Evolutionary conservation across 2,797 vertebrate genomes (phyloP), one percentile per base, ranked within the genome.

Genomic region (Euphonia xanthogaster): DNA sequence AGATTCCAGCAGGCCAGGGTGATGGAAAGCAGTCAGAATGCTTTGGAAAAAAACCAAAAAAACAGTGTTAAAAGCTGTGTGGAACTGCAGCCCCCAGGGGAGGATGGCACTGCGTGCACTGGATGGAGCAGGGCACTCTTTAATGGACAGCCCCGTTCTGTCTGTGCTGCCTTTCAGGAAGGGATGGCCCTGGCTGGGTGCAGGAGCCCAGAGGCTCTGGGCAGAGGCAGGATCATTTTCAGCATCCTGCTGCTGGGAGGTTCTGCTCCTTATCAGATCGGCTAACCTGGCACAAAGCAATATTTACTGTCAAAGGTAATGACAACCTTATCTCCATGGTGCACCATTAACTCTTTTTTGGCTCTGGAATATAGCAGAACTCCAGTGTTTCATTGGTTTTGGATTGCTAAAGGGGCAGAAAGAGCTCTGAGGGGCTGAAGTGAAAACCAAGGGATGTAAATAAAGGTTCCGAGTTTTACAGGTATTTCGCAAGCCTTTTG

Each of bases 181-280:
- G 62, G 45, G 77, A 20, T 67, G 51, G 11, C 70, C 28, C 19
- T 70, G 67, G 35, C 48, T 60, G 61, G 25, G 22, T 13, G 35
- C 76, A 86, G 72, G n/a, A 45, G 33, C 35, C 71, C 84, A 44
- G 67, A 50, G 33, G 21, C n/a, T 0, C 31, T 30, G 18, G 50
- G 42, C 19, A 20, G 42, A 44, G 15, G 37, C 51, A 77, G 63
- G 48, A 30, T 58, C 76, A 23, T 66, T 66, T 81, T 81, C 45
- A 78, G 28, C 65, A 70, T 55, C 47, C 44, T 83, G 58, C 85
- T 90, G 75, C 68, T 71, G 71, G 51, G 55, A 71, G 55, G 14
- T 25, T 72, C 62, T 87, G 83, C 55, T 58, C 51, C 57, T 75
- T 61, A 62, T 62, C 91, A 88, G 44, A 60, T 47, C 70, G 60